Percentiles rank a stretch among this genome's conserved stretches.
These are phyloP conservation scores for Hydropsyche betteni DNA, from an alignment of 2,888 invertebrate genomes.

Conservation along the genomic window DNA sequence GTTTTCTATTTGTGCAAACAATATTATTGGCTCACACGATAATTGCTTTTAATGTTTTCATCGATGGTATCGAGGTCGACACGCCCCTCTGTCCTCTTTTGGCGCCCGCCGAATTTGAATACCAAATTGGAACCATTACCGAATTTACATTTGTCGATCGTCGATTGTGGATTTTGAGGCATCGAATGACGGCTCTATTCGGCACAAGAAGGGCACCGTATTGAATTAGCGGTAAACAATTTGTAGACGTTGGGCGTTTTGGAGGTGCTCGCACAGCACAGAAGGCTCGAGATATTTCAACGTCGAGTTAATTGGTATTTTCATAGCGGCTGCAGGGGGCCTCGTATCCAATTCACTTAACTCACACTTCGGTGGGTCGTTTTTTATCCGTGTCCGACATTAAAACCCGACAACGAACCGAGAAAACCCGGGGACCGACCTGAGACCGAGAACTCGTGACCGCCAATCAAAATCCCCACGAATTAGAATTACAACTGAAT, in stretches of 20 bases:
- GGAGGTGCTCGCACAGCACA: constrained; percentile 34
- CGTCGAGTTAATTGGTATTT: constrained; percentile 52
- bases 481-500: not conserved
- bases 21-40: not conserved
- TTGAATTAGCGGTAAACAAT: too few relatives aligned
- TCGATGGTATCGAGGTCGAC: constrained; percentile 1
- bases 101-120: too few relatives aligned
- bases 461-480: constrained; percentile 9
- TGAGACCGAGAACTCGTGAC: constrained; percentile 1
- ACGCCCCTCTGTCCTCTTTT: too few relatives aligned
- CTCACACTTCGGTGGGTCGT: constrained; percentile 46
- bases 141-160: too few relatives aligned
- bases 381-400: constrained; percentile 38
- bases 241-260: not conserved
- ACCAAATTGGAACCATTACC: too few relatives aligned
- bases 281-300: constrained; percentile 51
- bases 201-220: too few relatives aligned
- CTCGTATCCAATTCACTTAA: constrained; percentile 50
- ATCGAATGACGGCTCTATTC: too few relatives aligned
- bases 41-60: constrained; percentile 24
- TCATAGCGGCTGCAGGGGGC: constrained; percentile 49
- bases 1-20: not conserved
- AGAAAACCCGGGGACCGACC: not conserved
- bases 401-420: constrained; percentile 35
- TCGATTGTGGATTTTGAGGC: too few relatives aligned